Evolutionary conservation across 2,888 invertebrate species (phyloP), one percentile per base, ranked within the genome.

Genomic region (Caenorhabditis drosophilae): DNA sequence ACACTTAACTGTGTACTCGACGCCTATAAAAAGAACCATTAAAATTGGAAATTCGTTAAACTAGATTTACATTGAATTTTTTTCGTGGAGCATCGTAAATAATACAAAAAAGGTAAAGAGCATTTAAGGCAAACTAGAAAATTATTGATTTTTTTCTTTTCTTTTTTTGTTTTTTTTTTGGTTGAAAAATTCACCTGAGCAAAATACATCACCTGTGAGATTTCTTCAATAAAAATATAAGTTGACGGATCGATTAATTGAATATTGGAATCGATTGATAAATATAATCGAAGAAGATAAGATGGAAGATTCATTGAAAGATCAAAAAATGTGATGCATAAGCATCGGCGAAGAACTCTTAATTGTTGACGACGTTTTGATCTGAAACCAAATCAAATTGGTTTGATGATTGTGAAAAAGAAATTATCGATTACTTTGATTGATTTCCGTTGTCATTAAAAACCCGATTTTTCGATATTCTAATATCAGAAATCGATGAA

Each of bases 231-330:
- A 2, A 52, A 38, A 15, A 47, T 44, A 34, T 58, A 48, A 11
- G 41, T 51, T 2, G 26, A 25, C 7, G 2, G 26, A 20, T 52
- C 36, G 4, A 48, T 42, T 27, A 7, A 50, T 38, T 66, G 63
- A 23, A 59, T 60, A 1, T 62, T 56, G 1, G 73, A 53, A 4
- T 66, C 61, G 11, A 79, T 40, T 26, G 67, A 68, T 18, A 78
- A 47, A 56, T 80, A 80, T 6, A 80, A 67, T 9, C 80, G 58
- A 4, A 75, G 59, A 4, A 80, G 49, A 35, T 80, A 77, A 25
- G 72, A 76, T 25, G 80, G 80, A 11, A 80, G 66, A 50, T 80
- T 80, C 79, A 80, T 78, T n/a, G 69, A 62, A 22, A 80, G 48
- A 42, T 80, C 80, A 46, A 80, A 70, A n/a, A 80, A 51, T 9